Base-by-base conservation (phyloP, 2,797 vertebrate species). In the Naso thynnoides region DNA sequence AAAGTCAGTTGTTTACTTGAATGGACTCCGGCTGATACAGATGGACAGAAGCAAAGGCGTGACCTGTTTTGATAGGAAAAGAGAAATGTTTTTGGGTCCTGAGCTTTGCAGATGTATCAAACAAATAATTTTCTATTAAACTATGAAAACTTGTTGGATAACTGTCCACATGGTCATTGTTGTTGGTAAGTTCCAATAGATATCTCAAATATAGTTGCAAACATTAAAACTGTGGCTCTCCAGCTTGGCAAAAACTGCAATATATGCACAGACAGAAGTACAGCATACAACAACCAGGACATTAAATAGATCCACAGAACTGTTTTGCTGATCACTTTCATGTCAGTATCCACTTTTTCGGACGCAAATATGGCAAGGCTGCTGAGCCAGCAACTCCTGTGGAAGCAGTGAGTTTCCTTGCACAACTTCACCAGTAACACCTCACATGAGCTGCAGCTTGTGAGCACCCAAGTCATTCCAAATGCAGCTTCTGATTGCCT, bases 111-210 rank as follows among this genome's bases (percentile, higher is more conserved):
- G 5, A 33, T 42, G 11, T 44, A n/a, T 31, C 1, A 45, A 36
- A 42, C 45, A 36, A 14, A 21, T 47, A 1, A 48, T 38, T 50
- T 45, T 79, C 2, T 64, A 82, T 58, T 78, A 85, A 83, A 81
- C 3, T 39, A 0, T 47, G 7, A 7, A 5, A 10, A 29, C 64
- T 83, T 81, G 26, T 76, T 47, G 23, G 2, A 55, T 2, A 27
- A 38, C 1, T 26, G 7, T 4, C 10, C 13, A 5, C 33, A 36
- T 54, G 18, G 10, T 53, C 11, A 14, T 31, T 10, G 5, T 26
- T 2, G 0, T n/a, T 3, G 31, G 60, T 36, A 29, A 19, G n/a
- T 2, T 5, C 5, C 8, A 8, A 48, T 19, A 48, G 14, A n/a
- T 62, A 21, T 8, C 6, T 52, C 18, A 29, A 14, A 59, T 41